A percentile compares a stretch with the other conserved stretches of the same genome.
These are phyloP conservation scores for Semicossyphus pulcher DNA, from an alignment of 2,113 vertebrate species.

Conservation along the genomic window DNA sequence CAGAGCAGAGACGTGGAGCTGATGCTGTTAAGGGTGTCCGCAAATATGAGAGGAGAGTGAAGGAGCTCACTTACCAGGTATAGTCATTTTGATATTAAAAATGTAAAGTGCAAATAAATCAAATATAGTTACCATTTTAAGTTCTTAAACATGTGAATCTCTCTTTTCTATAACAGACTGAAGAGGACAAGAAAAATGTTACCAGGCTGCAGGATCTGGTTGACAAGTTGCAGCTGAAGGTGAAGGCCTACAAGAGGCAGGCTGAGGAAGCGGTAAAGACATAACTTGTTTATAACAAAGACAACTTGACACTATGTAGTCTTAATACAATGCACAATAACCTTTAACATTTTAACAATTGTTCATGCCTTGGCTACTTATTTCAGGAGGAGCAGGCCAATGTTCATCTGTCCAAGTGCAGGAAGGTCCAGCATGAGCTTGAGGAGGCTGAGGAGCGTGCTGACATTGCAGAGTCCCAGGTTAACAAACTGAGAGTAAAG, in stretches of 20 bases:
- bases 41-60: slow-evolving; percentile 79
- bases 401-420: slow-evolving; percentile 78
- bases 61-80: slow-evolving; percentile 78
- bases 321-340: neutral
- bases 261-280: slow-evolving; percentile 86
- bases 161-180: slow-evolving; percentile 48
- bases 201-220: slow-evolving; percentile 79
- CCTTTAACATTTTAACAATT: neutral
- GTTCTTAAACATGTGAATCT: no score
- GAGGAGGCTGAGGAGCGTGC: slow-evolving; percentile 88
- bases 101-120: no score
- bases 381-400: slow-evolving; percentile 80
- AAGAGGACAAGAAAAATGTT: slow-evolving; percentile 76
- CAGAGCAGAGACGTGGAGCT: slow-evolving; percentile 59
- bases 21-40: slow-evolving; percentile 76
- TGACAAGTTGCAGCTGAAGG: slow-evolving; percentile 89
- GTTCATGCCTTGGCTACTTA: neutral
- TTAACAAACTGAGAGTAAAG: slow-evolving; percentile 87
- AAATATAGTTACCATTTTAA: no score
- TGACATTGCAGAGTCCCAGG: slow-evolving; percentile 86
- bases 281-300: neutral
- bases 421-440: slow-evolving; percentile 86
- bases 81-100: no score
- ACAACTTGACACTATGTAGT: no score
- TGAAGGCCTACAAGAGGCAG: slow-evolving; percentile 94